Evolutionary conservation across 2,888 invertebrate species (phyloP).

Genomic region (Poecilus cupreus): DNA sequence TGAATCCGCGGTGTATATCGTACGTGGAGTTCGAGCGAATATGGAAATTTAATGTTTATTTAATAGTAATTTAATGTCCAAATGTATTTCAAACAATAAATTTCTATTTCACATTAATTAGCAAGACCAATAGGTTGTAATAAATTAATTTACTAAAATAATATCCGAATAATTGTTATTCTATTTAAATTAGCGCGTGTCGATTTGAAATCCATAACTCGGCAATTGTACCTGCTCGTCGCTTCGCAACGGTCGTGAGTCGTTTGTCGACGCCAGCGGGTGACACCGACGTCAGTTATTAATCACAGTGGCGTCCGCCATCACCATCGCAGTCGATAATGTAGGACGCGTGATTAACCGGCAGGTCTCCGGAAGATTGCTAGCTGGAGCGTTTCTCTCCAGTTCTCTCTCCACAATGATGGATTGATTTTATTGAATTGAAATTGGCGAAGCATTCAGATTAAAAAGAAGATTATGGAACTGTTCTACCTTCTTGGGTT

Average conservation of each 20-base stretch:
- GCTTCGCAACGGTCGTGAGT: not conserved
- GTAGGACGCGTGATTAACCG: conserved; percentile 38
- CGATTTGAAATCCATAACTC: not conserved
- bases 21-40: no score
- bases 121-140: not conserved
- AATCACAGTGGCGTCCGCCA: conserved; percentile 15
- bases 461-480: conserved; percentile 6
- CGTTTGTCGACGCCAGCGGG: not conserved
- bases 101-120: not conserved
- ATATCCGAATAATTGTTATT: conserved; percentile 9
- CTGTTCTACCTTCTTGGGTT: conserved; percentile 6
- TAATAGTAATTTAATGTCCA: not conserved
- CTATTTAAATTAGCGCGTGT: not conserved
- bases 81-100: not conserved
- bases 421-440: conserved; percentile 36
- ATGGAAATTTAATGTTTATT: not conserved
- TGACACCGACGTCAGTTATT: conserved; percentile 17
- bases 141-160: conserved; percentile 27
- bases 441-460: conserved; percentile 7
- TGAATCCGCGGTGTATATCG: no score
- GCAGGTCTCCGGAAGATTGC: conserved; percentile 25
- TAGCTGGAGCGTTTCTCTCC: not conserved
- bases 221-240: conserved; percentile 2
- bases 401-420: not conserved
- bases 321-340: conserved; percentile 8